Percentiles rank a stretch among this genome's conserved stretches.
These are phyloP conservation scores for Chelonoidis abingdonii DNA, from an alignment of 2,113 vertebrate genomes.

Conservation along the genomic window DNA sequence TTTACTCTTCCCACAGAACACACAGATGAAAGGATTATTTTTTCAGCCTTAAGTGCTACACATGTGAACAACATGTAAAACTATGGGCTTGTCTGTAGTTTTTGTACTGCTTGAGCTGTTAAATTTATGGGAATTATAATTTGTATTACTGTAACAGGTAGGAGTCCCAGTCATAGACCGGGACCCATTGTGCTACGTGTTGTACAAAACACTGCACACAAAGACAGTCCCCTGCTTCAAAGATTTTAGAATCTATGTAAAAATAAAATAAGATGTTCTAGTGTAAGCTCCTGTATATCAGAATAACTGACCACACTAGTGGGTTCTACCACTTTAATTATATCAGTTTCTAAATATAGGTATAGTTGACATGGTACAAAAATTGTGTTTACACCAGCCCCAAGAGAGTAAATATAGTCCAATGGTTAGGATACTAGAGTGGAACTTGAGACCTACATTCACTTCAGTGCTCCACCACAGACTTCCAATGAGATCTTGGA, in stretches of 20 bases:
- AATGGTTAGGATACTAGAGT: not conserved
- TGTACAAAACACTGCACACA: not conserved
- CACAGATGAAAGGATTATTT: slow-evolving; percentile 14
- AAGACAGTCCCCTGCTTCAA: not conserved
- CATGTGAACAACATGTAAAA: not conserved
- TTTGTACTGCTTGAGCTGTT: not conserved
- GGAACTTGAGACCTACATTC: not conserved
- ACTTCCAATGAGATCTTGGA: not conserved
- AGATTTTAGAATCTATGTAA: not conserved
- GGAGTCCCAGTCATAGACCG: not conserved
- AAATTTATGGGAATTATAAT: not conserved
- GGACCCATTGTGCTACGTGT: not conserved
- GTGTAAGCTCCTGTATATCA: not conserved
- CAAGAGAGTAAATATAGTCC: not conserved
- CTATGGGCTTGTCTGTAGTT: not conserved
- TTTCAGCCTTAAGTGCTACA: not conserved
- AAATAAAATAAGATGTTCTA: not conserved
- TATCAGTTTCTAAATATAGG: not conserved
- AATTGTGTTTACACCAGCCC: not conserved
- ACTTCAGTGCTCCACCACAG: not conserved
- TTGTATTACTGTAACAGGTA: not conserved
- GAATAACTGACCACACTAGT: not conserved
- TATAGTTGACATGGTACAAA: not conserved
- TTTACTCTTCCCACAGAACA: slow-evolving; percentile 24
- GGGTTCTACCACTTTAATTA: not conserved